phyloP scores from a whole-genome alignment of 2,888 invertebrate species.

The Lumbricus terrestris region DNA sequence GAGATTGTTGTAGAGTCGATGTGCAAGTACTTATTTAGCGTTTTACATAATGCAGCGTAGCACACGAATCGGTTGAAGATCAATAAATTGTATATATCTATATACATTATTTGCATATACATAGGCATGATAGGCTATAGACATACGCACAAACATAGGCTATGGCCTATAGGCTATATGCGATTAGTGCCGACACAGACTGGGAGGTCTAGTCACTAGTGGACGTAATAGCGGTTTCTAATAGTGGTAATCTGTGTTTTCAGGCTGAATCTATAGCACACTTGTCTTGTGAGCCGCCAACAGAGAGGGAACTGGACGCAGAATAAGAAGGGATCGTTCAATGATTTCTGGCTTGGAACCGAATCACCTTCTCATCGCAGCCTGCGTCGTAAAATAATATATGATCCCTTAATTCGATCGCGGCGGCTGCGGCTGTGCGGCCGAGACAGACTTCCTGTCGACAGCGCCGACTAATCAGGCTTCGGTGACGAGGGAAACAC shows the following conservation, averaged over 20 bases:
- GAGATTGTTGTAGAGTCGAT: too few species aligned
- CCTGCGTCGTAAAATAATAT: neutral
- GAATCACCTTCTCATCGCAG: neutral
- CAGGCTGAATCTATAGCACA: neutral
- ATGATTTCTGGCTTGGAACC: too few species aligned
- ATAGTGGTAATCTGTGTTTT: neutral
- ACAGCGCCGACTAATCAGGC: neutral
- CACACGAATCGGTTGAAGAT: too few species aligned
- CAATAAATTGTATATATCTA: too few species aligned
- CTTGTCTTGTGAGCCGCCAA: neutral
- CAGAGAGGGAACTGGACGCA: neutral
- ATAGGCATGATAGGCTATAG: too few species aligned
- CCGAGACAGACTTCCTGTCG: neutral
- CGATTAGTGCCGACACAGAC: neutral
- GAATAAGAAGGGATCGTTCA: neutral
- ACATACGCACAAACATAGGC: too few species aligned
- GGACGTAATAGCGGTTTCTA: neutral
- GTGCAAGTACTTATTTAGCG: too few species aligned
- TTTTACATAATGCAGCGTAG: too few species aligned
- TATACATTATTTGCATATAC: too few species aligned
- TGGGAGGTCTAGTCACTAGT: neutral
- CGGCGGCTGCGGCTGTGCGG: neutral
- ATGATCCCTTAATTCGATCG: neutral
- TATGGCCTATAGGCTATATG: too few species aligned
- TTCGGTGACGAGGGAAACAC: neutral